phyloP scores from a whole-genome alignment of 2,888 invertebrate genomes.

The Petrophora chlorosata region DNA sequence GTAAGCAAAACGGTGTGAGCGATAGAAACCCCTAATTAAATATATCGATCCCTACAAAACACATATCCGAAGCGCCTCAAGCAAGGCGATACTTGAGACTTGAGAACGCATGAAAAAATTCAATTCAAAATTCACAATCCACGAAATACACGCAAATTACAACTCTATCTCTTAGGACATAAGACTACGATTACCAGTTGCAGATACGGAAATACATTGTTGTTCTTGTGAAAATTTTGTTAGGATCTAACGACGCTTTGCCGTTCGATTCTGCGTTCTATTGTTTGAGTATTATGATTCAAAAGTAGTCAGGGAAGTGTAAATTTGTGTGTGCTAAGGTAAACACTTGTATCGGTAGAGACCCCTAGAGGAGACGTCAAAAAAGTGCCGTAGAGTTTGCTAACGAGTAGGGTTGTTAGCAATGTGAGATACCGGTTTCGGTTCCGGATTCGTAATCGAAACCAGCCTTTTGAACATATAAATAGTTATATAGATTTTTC shows the following conservation, averaged over 20 bases:
- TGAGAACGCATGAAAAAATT: slow-evolving; percentile 61
- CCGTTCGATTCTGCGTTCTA: slow-evolving; percentile 51
- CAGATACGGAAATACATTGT: slow-evolving; percentile 49
- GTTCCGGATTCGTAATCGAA: no score
- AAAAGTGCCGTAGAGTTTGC: slow-evolving; percentile 72
- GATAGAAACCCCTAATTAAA: no score
- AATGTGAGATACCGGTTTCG: no score
- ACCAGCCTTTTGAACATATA: no score
- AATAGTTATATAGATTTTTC: no score
- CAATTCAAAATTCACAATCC: slow-evolving; percentile 46
- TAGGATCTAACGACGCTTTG: slow-evolving; percentile 31
- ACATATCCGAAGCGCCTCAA: slow-evolving; percentile 8
- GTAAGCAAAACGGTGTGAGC: no score
- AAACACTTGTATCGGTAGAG: slow-evolving; percentile 68
- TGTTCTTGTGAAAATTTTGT: slow-evolving; percentile 46
- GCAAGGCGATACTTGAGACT: slow-evolving; percentile 65
- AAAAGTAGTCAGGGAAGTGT: slow-evolving; percentile 36
- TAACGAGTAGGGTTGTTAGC: no score
- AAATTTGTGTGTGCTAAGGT: slow-evolving; percentile 48
- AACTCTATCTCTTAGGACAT: slow-evolving; percentile 47
- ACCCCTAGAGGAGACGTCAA: slow-evolving; percentile 76
- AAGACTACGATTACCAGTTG: slow-evolving; percentile 44
- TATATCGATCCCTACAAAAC: not conserved
- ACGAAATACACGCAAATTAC: slow-evolving; percentile 42
- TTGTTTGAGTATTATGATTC: slow-evolving; percentile 40